phyloP scores from a whole-genome alignment of 2,113 vertebrate species.

The Marmota flaviventris region DNA sequence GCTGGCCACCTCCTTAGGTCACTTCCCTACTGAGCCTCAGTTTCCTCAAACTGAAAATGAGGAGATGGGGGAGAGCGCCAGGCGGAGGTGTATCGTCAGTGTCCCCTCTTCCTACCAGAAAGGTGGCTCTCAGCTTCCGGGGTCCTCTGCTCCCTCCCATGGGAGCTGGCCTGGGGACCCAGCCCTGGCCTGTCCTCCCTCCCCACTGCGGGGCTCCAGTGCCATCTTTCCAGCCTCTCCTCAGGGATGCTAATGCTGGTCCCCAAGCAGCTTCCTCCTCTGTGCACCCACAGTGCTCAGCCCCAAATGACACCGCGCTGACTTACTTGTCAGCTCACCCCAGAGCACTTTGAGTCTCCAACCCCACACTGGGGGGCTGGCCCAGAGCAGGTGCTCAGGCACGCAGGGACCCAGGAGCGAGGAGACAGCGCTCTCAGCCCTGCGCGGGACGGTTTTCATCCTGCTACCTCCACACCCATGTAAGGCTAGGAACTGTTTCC shows the following conservation, averaged over 20 bases:
- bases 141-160: rapidly evolving
- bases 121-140: rapidly evolving
- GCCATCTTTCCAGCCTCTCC: background rate
- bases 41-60: background rate
- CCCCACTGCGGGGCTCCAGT: background rate
- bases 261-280: background rate
- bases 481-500: background rate
- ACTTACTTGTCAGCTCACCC: background rate
- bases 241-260: background rate
- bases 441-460: rapidly evolving
- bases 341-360: background rate
- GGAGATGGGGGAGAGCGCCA: background rate
- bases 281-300: background rate
- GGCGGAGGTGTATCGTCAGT: too few relatives aligned
- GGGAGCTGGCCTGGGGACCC: rapidly evolving
- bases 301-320: background rate
- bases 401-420: too few relatives aligned
- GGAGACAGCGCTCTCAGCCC: background rate
- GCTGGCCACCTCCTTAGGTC: background rate
- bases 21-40: background rate
- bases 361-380: background rate
- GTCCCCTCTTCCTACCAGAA: too few relatives aligned
- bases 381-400: background rate
- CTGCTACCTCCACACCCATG: too few relatives aligned
- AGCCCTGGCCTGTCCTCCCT: background rate